phyloP scores from a whole-genome alignment of 2,888 invertebrate species.

The Protula sp. region DNA sequence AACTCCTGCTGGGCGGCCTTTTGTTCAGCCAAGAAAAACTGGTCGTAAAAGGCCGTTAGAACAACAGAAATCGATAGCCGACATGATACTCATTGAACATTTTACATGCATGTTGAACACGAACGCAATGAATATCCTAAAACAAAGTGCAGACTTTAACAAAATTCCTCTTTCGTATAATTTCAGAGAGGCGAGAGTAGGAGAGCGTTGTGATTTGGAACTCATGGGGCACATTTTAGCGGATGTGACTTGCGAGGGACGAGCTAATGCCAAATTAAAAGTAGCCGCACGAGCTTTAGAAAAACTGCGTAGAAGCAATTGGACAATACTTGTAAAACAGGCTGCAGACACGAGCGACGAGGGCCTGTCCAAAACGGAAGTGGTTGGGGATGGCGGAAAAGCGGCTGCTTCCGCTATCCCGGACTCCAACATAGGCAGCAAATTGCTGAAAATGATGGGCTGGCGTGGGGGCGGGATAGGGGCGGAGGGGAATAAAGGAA shows the following conservation, averaged over 20 bases:
- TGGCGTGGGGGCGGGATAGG: conserved; percentile 71
- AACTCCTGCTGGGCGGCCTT: too few relatives aligned
- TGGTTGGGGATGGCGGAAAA: conserved; percentile 31
- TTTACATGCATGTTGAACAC: neutral
- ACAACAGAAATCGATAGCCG: too few relatives aligned
- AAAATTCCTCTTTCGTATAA: conserved; percentile 30
- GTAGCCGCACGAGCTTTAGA: conserved; percentile 32
- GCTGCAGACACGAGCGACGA: conserved; percentile 29
- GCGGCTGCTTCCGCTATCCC: conserved; percentile 24
- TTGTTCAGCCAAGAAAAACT: too few relatives aligned
- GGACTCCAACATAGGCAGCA: conserved; percentile 58
- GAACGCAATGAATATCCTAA: conserved; percentile 26
- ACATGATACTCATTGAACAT: too few relatives aligned
- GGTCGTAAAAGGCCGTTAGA: too few relatives aligned
- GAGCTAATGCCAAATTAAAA: too few relatives aligned
- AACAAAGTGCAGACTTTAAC: conserved; percentile 37
- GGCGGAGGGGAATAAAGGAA: conserved; percentile 60
- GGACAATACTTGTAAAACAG: conserved; percentile 42
- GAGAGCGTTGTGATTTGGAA: too few relatives aligned
- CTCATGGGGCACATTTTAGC: too few relatives aligned
- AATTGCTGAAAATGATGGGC: conserved; percentile 66
- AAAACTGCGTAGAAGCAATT: conserved; percentile 33
- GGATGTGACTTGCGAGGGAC: too few relatives aligned
- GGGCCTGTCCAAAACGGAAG: conserved; percentile 14
- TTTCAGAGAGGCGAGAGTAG: too few relatives aligned